Percentiles rank a stretch among this genome's conserved stretches.
These are phyloP conservation scores for Apotomis capreana DNA, from an alignment of 2,888 invertebrate genomes.

Conservation along the genomic window DNA sequence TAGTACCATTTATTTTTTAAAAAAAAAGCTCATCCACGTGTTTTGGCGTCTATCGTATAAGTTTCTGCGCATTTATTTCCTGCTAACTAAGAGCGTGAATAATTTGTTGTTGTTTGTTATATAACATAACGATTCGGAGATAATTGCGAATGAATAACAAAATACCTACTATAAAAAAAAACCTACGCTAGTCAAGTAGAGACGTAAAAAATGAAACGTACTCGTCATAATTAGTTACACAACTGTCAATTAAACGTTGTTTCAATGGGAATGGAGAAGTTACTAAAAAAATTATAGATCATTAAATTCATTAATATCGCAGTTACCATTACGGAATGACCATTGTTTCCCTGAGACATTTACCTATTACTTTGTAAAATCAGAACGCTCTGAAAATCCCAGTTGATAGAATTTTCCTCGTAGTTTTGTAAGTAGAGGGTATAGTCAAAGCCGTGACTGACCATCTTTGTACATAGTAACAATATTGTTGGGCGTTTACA, in stretches of 20 bases:
- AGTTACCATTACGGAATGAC: conserved; percentile 1
- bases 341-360: conserved; percentile 12
- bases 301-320: conserved; percentile 2
- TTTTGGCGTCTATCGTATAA: conserved; percentile 5
- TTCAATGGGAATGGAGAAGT: conserved; percentile 6
- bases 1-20: too few species aligned
- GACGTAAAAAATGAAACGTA: neutral
- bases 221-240: conserved; percentile 5
- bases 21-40: neutral
- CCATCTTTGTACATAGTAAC: neutral
- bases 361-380: conserved; percentile 16
- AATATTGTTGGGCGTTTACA: too few species aligned
- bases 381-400: conserved; percentile 10
- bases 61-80: conserved; percentile 23
- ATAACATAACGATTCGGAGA: conserved; percentile 15
- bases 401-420: conserved; percentile 2
- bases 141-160: conserved; percentile 14
- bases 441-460: conserved; percentile 85
- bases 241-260: conserved; percentile 15
- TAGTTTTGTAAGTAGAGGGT: conserved; percentile 74
- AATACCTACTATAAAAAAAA: neutral
- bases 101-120: conserved; percentile 20
- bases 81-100: conserved; percentile 10
- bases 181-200: neutral
- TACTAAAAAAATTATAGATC: neutral